Percentiles rank a stretch among this genome's conserved stretches.
Conservation (phyloP, 2,888 invertebrate species). For the Drosophila robusta region DNA sequence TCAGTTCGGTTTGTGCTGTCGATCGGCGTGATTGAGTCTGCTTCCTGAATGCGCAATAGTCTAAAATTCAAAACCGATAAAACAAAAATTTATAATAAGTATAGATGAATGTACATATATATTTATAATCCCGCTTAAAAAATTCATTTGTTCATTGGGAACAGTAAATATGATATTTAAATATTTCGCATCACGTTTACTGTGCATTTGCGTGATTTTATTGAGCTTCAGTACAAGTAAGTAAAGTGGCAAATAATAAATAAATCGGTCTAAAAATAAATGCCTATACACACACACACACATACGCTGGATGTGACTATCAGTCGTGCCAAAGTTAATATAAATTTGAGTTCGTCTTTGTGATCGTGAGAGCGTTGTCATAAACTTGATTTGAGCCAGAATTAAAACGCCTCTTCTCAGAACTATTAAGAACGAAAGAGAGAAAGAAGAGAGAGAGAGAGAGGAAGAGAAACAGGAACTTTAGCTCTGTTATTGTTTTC, state of each 20-base stretch:
- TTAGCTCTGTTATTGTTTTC: constrained; percentile 41
- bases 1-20: constrained; percentile 58
- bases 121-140: not conserved
- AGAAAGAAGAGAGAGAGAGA: constrained; percentile 2
- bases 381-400: constrained; percentile 46
- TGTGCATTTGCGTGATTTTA: constrained; percentile 28
- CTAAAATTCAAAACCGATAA: not conserved
- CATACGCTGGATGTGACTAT: constrained; percentile 1
- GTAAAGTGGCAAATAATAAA: constrained; percentile 55
- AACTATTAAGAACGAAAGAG: constrained; percentile 1
- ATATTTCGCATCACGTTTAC: constrained; percentile 7
- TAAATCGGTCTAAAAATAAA: constrained; percentile 13
- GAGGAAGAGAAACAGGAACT: not conserved
- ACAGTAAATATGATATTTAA: constrained; percentile 25
- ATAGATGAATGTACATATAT: not conserved
- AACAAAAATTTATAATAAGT: not conserved
- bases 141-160: not conserved
- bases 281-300: not conserved
- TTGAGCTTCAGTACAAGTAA: constrained; percentile 49
- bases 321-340: constrained; percentile 2
- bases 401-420: not conserved
- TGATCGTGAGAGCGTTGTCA: constrained; percentile 16
- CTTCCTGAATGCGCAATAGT: constrained; percentile 14
- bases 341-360: constrained; percentile 8
- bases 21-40: constrained; percentile 40